Percentiles rank a stretch among this genome's conserved stretches.
Conservation (phyloP, 2,888 invertebrate species). For the Drosophila aldrichi region DNA sequence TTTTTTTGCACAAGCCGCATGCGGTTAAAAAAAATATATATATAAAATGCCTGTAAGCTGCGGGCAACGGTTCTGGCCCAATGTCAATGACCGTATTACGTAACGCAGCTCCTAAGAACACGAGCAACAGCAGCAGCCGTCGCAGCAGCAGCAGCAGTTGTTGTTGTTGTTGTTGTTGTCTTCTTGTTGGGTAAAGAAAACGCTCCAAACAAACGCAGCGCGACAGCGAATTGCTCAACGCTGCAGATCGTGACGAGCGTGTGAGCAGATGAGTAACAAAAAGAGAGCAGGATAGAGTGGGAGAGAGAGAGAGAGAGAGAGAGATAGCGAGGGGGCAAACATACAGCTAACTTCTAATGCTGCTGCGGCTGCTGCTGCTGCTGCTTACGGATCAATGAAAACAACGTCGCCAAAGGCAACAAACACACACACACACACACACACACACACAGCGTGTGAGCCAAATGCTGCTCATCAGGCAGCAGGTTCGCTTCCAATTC, state of each 20-base stretch:
- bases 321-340: background rate
- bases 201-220: constrained; percentile 59
- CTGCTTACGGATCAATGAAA: constrained; percentile 61
- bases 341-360: constrained; percentile 49
- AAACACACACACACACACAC: constrained; percentile 9
- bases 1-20: constrained; percentile 38
- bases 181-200: constrained; percentile 22
- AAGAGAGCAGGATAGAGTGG: constrained; percentile 5
- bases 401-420: constrained; percentile 46
- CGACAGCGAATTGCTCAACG: constrained; percentile 62
- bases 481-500: constrained; percentile 33
- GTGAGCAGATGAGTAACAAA: constrained; percentile 28
- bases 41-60: constrained; percentile 45
- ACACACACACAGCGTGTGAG: constrained; percentile 28
- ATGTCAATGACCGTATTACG: constrained; percentile 83
- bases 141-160: constrained; percentile 22
- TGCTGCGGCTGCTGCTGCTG: constrained; percentile 31
- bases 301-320: background rate
- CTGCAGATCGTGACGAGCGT: constrained; percentile 71
- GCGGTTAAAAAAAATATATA: constrained; percentile 22
- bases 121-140: constrained; percentile 21
- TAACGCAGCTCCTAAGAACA: constrained; percentile 66
- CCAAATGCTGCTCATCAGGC: constrained; percentile 36
- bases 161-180: background rate
- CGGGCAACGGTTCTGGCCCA: constrained; percentile 45